Evolutionary conservation across 2,888 invertebrate species (phyloP).

Genomic region (Incurvaria masculella): DNA sequence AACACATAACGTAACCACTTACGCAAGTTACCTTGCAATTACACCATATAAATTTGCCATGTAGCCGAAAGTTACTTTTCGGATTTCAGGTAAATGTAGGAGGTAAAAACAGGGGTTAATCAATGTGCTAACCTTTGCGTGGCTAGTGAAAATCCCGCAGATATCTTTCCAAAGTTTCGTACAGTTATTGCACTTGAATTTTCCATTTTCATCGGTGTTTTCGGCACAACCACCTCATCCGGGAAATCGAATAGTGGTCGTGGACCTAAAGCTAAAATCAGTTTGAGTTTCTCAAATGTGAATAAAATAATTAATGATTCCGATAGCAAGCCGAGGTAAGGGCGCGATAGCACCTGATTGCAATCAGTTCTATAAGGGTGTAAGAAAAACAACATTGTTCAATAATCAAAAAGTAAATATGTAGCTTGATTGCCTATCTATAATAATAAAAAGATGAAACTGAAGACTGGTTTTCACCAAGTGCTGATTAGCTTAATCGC

Average conservation of each 20-base stretch:
- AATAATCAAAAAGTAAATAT: background rate
- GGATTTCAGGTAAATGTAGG: no score
- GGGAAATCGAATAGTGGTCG: conserved; percentile 41
- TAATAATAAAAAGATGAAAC: no score
- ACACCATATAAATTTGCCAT: no score
- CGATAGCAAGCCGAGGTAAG: background rate
- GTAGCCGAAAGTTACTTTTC: no score
- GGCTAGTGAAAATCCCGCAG: conserved; percentile 33
- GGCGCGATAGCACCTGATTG: background rate
- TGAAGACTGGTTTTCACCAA: no score
- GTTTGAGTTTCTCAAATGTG: background rate
- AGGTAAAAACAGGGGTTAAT: background rate
- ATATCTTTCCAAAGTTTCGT: conserved; percentile 30
- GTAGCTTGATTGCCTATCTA: no score
- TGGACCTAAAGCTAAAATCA: conserved; percentile 38
- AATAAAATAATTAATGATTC: background rate
- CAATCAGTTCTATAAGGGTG: background rate
- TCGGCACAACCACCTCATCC: conserved; percentile 32
- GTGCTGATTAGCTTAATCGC: no score
- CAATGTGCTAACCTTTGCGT: conserved; percentile 29
- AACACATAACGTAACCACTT: background rate
- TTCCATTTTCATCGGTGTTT: conserved; percentile 36
- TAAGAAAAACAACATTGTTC: background rate
- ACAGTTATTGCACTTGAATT: conserved; percentile 24
- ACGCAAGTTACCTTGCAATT: background rate